These are phyloP conservation scores for Musca domestica DNA, from an alignment of 1,140 invertebrate genomes.

Conservation along the genomic window DNA sequence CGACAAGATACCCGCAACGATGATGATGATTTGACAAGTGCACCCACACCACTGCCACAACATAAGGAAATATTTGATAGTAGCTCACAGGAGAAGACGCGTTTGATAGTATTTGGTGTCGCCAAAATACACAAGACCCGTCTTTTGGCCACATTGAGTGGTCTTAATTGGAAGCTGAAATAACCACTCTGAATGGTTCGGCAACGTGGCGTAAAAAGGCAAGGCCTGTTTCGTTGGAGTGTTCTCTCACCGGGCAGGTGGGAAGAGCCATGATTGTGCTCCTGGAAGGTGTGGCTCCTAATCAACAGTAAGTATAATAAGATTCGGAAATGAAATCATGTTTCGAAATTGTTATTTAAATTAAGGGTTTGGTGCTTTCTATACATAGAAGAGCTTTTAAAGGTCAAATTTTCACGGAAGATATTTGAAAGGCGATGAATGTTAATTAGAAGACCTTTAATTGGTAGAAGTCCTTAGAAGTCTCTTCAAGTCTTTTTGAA, in stretches of 20 bases:
- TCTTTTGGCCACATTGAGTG: slow-evolving; percentile 85
- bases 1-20: slow-evolving; percentile 51
- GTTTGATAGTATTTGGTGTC: slow-evolving; percentile 70
- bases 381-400: no score
- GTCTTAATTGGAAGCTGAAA: slow-evolving; percentile 64
- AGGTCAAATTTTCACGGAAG: no score
- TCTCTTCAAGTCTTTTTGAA: no score
- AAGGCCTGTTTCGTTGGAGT: slow-evolving; percentile 67
- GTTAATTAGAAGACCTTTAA: no score
- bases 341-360: no score
- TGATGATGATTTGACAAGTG: slow-evolving; percentile 57
- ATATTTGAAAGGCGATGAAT: no score
- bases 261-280: slow-evolving; percentile 90
- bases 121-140: slow-evolving; percentile 84
- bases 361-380: no score
- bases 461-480: no score
- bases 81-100: slow-evolving; percentile 43
- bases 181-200: slow-evolving; percentile 50
- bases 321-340: no score
- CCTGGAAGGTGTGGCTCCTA: slow-evolving; percentile 83
- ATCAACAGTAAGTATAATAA: slow-evolving; percentile 80
- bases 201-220: slow-evolving; percentile 53
- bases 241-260: slow-evolving; percentile 85
- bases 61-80: slow-evolving; percentile 42
- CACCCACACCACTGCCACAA: slow-evolving; percentile 56